Conservation (phyloP, 2,797 vertebrate genomes). For the Gymnodraco acuticeps region DNA sequence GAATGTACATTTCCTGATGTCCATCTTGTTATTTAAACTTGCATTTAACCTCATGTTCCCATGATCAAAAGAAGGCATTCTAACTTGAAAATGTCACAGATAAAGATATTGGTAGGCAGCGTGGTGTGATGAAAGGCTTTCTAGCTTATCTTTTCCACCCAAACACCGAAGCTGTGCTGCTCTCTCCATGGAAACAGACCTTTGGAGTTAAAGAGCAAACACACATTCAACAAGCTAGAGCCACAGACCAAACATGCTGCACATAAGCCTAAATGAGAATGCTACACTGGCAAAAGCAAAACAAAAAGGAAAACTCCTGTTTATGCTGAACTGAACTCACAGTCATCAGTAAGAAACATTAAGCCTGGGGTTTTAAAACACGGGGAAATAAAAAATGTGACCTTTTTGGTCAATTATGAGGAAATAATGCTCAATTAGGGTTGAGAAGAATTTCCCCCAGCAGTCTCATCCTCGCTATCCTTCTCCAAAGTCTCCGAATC, state of each 20-base stretch:
- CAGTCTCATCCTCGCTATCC: background rate
- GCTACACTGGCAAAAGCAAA: background rate
- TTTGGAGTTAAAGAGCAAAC: slow-evolving; percentile 23
- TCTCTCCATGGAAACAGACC: slow-evolving; percentile 20
- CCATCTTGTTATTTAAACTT: background rate
- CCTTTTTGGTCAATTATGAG: slow-evolving; percentile 45
- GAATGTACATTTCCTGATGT: background rate
- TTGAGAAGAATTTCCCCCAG: slow-evolving; percentile 12
- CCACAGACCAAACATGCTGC: background rate
- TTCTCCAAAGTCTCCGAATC: slow-evolving; percentile 11
- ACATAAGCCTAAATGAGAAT: slow-evolving; percentile 1
- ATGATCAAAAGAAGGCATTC: background rate
- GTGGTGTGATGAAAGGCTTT: slow-evolving; percentile 23
- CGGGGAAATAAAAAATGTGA: slow-evolving; percentile 18
- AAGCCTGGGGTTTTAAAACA: slow-evolving; percentile 1
- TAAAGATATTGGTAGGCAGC: background rate
- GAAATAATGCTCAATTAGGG: slow-evolving; percentile 49
- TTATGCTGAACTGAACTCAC: slow-evolving; percentile 15
- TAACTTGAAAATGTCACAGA: slow-evolving; percentile 27
- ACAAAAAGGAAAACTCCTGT: background rate
- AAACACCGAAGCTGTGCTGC: slow-evolving; percentile 8
- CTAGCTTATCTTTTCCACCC: slow-evolving; percentile 21
- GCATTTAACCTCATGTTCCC: background rate
- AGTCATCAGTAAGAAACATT: slow-evolving; percentile 9
- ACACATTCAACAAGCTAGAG: background rate